Percentiles rank a stretch among this genome's conserved stretches.
These are phyloP conservation scores for Zalophus californianus DNA, from an alignment of 2,797 vertebrate species.

Conservation along the genomic window DNA sequence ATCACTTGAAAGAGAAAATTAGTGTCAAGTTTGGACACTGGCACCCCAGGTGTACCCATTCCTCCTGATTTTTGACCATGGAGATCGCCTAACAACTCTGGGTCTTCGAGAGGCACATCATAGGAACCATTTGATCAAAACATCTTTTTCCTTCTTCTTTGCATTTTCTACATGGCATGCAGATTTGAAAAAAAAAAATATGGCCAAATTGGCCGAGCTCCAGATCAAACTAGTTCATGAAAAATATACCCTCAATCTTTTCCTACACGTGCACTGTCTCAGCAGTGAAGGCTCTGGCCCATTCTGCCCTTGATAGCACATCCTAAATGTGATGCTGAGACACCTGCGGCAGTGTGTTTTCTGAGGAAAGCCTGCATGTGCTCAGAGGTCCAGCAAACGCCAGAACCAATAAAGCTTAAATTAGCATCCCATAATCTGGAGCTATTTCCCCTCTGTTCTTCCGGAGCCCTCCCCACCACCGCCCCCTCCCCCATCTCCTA, in stretches of 20 bases:
- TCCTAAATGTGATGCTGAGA: not conserved
- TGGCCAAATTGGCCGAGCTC: not conserved
- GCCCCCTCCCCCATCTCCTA: not conserved
- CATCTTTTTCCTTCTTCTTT: not conserved
- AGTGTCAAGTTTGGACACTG: not conserved
- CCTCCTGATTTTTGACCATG: not conserved
- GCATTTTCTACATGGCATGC: not conserved
- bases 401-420: conserved; percentile 64
- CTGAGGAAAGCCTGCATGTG: not conserved
- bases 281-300: not conserved
- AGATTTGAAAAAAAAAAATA: not conserved
- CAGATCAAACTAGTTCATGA: not conserved
- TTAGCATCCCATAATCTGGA: conserved; percentile 45
- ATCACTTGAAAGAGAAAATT: conserved; percentile 48
- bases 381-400: conserved; percentile 48
- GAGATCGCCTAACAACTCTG: not conserved
- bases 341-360: not conserved
- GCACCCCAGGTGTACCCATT: not conserved
- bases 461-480: not conserved
- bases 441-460: conserved; percentile 1
- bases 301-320: not conserved
- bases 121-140: not conserved
- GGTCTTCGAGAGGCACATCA: not conserved
- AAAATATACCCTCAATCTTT: not conserved
- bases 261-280: not conserved